Evolutionary conservation across 2,797 vertebrate species (phyloP), one percentile per base, ranked within the genome.

Genomic region (Muraenolepis orangiensis): DNA sequence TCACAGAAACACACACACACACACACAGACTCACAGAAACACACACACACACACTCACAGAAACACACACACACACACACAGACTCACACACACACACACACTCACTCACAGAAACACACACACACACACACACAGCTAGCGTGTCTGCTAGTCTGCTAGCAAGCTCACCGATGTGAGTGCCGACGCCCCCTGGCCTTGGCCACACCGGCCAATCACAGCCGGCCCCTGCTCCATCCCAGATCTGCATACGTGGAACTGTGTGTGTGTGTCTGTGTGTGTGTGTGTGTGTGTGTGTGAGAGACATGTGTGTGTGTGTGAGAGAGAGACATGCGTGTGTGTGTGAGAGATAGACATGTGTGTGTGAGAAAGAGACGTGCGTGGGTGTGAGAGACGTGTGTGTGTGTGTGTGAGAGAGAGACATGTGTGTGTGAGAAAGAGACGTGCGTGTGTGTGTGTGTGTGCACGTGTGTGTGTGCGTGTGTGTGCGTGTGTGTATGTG

Each of bases 141-240:
- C 42, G 32, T 20, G 46, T 20, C 46, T 51, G 46, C 20, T 51
- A n/a, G 32, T 8, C 8, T 4, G 32, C 32, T 42, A 61, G 31
- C 32, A 20, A 71, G 73, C 74, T 72, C 42, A 57, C 30, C 51
- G 51, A 69, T 34, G 20, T 28, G 70, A 70, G 28, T 38, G 72
- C 81, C 81, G 79, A 87, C 74, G 70, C 75, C 23, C 40, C 4
- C 16, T 30, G 64, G 29, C 38, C 51, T 66, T 51, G 78, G 69
- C 42, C 11, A 11, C 0, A 72, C 32, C 29, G 64, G 46, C 11
- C 68, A 66, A 40, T 64, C 69, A 32, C 40, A 72, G 46, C 70
- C 28, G 30, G 70, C 74, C 61, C 71, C 12, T n/a, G 70, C 11
- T 36, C 78, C 61, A 7, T 74, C 72, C 74, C 80, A 76, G 74